Conservation (phyloP, 1,140 invertebrate species). For the Trinorchestia longiramus region DNA sequence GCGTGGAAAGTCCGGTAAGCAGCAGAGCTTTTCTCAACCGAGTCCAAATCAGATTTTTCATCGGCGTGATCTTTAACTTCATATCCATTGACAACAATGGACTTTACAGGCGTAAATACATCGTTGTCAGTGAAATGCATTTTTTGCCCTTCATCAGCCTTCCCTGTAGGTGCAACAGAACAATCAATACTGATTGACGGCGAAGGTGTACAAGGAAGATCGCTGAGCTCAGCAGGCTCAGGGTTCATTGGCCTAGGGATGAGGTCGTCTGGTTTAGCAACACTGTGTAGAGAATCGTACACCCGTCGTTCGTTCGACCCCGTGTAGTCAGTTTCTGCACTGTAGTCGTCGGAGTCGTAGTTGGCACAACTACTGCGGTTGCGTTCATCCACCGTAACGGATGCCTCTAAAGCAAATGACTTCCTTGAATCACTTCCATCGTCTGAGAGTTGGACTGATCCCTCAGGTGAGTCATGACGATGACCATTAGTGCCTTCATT, state of each 20-base stretch:
- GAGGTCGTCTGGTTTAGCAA: background rate
- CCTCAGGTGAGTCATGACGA: background rate
- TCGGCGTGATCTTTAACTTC: background rate
- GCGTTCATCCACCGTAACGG: background rate
- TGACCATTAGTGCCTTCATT: background rate
- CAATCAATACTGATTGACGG: slow-evolving; percentile 30
- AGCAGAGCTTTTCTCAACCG: background rate
- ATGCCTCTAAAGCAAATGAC: background rate
- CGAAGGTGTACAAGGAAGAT: slow-evolving; percentile 18
- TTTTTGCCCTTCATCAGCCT: background rate
- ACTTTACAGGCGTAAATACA: slow-evolving; percentile 8
- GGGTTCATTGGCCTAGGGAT: slow-evolving; percentile 42
- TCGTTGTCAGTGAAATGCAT: background rate
- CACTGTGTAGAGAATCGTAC: background rate
- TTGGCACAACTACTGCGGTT: background rate
- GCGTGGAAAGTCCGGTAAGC: slow-evolving; percentile 19
- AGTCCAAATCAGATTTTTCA: background rate
- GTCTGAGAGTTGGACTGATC: background rate
- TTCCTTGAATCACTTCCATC: background rate
- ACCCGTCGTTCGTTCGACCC: slow-evolving; percentile 19
- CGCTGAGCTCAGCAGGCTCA: slow-evolving; percentile 43
- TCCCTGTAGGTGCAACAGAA: background rate
- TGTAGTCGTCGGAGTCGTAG: slow-evolving; percentile 45
- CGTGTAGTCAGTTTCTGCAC: slow-evolving; percentile 36
- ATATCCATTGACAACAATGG: background rate